Base-by-base conservation (phyloP, 2,797 vertebrate genomes). In the Sternotherus odoratus region DNA sequence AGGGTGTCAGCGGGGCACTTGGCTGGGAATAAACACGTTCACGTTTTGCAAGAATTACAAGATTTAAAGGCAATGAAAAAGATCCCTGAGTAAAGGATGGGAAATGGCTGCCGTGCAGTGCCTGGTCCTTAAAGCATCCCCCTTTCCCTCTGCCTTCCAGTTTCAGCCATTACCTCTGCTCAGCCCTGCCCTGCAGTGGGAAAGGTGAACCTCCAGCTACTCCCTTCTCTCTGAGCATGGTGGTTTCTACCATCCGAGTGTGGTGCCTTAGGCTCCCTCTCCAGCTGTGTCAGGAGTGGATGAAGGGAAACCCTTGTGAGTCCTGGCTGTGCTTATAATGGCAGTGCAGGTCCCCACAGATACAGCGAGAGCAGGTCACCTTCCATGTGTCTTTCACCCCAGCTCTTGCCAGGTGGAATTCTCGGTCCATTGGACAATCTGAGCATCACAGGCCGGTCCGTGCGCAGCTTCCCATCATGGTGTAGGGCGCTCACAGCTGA, bases 1-100 rank as follows among this genome's bases (percentile, higher is more conserved):
- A 2, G 0, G 5, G 24, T 19, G 43, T 69, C 43, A 6, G 0
- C 0, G 30, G 30, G 49, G 57, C 2, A 1, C 46, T 63, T 53
- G 89, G 63, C n/a, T 50, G 6, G 74, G 79, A 66, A 75, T 53
- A 5, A 77, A 77, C 0, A 0, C 82, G 66, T 57, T 0, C 0
- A 8, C 46, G 28, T 16, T 0, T 0, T 57, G 56, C 63, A 19
- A 66, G n/a, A n/a, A n/a, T n/a, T 33, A 63, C 30, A 60, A 33
- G 57, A 17, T n/a, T n/a, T 63, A 16, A n/a, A 63, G 57, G 57
- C 33, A 16, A 17, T n/a, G 13, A n/a, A 63, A n/a, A 60, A 63
- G n/a, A 63, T 1, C 15, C 60, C 28, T 3, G 8, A n/a, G 30
- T n/a, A 19, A 57, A n/a, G 33, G 17, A 33, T 63, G 28, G 15